phyloP scores from a whole-genome alignment of 92 coral and sea anemone genomes.

The Siderastrea radians region DNA sequence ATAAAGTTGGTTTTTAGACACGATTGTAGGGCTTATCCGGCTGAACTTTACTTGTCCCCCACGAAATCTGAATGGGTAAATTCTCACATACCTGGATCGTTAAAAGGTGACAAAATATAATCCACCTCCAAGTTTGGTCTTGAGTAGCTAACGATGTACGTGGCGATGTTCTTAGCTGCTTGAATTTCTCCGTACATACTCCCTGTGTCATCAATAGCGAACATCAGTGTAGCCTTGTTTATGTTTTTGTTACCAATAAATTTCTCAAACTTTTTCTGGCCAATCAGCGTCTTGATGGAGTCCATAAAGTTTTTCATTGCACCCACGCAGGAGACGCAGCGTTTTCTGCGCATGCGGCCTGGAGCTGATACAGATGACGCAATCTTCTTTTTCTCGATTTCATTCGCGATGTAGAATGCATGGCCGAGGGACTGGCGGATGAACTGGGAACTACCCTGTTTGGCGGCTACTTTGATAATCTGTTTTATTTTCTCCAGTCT shows the following conservation, averaged over 20 bases:
- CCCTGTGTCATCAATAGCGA: slow-evolving; percentile 67
- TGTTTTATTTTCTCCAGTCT: slow-evolving; percentile 23
- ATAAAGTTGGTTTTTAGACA: too few relatives aligned
- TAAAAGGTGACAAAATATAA: slow-evolving; percentile 69
- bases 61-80: background rate
- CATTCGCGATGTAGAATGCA: slow-evolving; percentile 46
- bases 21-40: too few relatives aligned
- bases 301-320: slow-evolving; percentile 44
- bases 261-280: slow-evolving; percentile 33
- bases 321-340: slow-evolving; percentile 1
- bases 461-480: slow-evolving; percentile 53
- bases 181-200: slow-evolving; percentile 65
- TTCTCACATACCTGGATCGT: slow-evolving; percentile 49
- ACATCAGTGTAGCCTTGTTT: slow-evolving; percentile 47
- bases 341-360: slow-evolving; percentile 21
- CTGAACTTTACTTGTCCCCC: too few relatives aligned
- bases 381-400: slow-evolving; percentile 4
- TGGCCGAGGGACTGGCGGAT: slow-evolving; percentile 70
- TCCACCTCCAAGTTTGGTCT: slow-evolving; percentile 49
- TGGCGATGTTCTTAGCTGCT: slow-evolving; percentile 63
- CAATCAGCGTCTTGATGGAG: slow-evolving; percentile 6
- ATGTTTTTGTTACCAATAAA: slow-evolving; percentile 1
- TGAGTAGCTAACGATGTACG: slow-evolving; percentile 21
- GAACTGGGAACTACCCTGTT: slow-evolving; percentile 46
- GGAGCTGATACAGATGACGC: too few relatives aligned